A percentile compares a stretch with the other conserved stretches of the same genome.
These are phyloP conservation scores for Isurus oxyrinchus DNA, from an alignment of 2,113 vertebrate genomes.

Conservation along the genomic window DNA sequence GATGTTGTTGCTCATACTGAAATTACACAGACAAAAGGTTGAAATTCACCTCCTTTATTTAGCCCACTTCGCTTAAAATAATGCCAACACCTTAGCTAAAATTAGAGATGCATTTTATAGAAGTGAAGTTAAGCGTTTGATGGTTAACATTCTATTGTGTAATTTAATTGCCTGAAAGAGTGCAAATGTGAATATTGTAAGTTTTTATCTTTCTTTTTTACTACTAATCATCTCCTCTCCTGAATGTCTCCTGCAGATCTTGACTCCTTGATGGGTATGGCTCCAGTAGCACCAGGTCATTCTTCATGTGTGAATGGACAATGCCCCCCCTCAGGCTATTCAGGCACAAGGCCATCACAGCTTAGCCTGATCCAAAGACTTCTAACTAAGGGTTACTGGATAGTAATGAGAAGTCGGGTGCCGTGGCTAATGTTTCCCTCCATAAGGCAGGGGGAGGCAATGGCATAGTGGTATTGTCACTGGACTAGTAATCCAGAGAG, in stretches of 20 bases:
- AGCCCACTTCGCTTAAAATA: neutral
- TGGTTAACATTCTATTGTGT: neutral
- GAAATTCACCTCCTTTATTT: neutral
- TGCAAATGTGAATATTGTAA: neutral
- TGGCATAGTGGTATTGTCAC: too few species aligned
- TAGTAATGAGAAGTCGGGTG: neutral
- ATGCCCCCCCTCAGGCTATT: neutral
- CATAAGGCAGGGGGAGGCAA: neutral
- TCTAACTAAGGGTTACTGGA: neutral
- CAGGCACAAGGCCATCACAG: neutral
- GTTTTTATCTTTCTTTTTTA: neutral
- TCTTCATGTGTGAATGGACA: neutral
- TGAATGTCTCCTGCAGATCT: neutral
- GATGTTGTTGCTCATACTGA: neutral
- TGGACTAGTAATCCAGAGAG: too few species aligned
- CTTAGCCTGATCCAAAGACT: neutral
- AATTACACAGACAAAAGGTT: neutral
- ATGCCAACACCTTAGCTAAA: neutral
- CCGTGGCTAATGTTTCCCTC: neutral
- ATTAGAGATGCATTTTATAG: slow-evolving; percentile 6
- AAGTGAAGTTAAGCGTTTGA: neutral
- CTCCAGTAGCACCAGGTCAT: neutral
- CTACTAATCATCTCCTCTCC: neutral
- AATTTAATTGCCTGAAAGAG: neutral
- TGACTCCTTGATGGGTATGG: neutral